Percentiles rank a stretch among this genome's conserved stretches.
These are phyloP conservation scores for Ooceraea biroi DNA, from an alignment of 1,140 invertebrate species.

Conservation along the genomic window DNA sequence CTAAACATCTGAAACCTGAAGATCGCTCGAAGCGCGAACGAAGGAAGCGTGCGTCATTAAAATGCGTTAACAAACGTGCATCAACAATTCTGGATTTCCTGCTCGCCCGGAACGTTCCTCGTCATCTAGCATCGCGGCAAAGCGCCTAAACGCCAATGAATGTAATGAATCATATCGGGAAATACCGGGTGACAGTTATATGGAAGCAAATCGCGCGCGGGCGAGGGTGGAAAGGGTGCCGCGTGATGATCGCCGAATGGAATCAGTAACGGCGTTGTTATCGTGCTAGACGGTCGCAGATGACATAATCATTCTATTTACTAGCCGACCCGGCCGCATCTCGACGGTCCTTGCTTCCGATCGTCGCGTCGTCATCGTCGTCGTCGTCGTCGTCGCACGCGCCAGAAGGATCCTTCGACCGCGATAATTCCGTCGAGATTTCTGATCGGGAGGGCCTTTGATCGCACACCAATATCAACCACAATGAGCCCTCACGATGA, in stretches of 20 bases:
- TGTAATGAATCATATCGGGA: neutral
- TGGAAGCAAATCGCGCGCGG: slow-evolving; percentile 21
- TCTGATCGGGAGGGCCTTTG: neutral
- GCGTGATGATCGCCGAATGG: slow-evolving; percentile 46
- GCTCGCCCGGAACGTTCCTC: neutral
- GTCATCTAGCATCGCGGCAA: no score
- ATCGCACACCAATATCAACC: neutral
- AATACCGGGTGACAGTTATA: neutral
- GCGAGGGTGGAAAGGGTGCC: neutral
- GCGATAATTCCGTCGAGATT: slow-evolving; percentile 6
- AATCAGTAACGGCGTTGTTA: slow-evolving; percentile 35
- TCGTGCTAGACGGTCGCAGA: slow-evolving; percentile 21
- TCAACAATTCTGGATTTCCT: no score
- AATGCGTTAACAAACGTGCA: no score
- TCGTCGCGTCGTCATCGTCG: neutral
- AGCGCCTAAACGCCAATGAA: neutral
- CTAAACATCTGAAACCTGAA: no score
- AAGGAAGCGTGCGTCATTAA: no score
- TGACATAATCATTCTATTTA: slow-evolving; percentile 62
- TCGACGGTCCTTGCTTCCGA: slow-evolving; percentile 14
- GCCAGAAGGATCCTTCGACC: neutral
- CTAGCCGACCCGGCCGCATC: neutral
- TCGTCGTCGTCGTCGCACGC: neutral
- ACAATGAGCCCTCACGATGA: neutral
- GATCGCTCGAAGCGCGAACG: no score